Base-by-base conservation (phyloP, 2,113 vertebrate species). In the Cottus gobio region DNA sequence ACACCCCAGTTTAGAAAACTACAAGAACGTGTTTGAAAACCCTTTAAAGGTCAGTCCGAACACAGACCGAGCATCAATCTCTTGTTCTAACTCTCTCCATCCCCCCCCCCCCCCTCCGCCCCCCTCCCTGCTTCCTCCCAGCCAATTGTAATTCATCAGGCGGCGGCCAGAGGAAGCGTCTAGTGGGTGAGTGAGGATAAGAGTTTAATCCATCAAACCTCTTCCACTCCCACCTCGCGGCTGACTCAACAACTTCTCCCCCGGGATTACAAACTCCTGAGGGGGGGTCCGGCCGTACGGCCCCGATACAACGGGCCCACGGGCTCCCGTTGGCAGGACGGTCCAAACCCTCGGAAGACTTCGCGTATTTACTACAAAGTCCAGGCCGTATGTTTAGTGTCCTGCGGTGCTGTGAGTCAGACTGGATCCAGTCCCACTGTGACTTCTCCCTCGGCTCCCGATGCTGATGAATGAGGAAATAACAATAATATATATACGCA, bases 151-250 rank as follows among this genome's bases (percentile, higher is more conserved):
- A 90, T 92, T 83, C 84, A 91, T 92, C 88, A 85, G 80, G 72
- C 70, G 15, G 58, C 13, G 57, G 85, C 63, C 65, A 72, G 75
- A 72, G 76, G 79, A 91, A 86, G 80, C 68, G 13, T 79, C 78
- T 54, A 69, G 83, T 68, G 82, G 78, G 75, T 89, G 85, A 91
- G 77, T 54, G 81, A 79, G 86, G 85, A 92, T 90, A 86, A 91
- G 85, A 84, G 85, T 91, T 93, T 89, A 93, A 93, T 94, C 92
- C 85, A 92, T 94, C 92, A 92, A 89, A 90, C 90, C 84, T 76
- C 79, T 81, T 82, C 82, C 79, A 84, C 72, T 84, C 80, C 84
- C 83, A 79, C 79, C 42, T 52, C 39, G 8, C 44, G 71, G 89
- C 93, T 94, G 92, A 93, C 90, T 91, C 90, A 56, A 88, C 90